Evolutionary conservation across 2,888 invertebrate genomes (phyloP), one percentile per base, ranked within the genome.

Genomic region (Tipula vernalis): DNA sequence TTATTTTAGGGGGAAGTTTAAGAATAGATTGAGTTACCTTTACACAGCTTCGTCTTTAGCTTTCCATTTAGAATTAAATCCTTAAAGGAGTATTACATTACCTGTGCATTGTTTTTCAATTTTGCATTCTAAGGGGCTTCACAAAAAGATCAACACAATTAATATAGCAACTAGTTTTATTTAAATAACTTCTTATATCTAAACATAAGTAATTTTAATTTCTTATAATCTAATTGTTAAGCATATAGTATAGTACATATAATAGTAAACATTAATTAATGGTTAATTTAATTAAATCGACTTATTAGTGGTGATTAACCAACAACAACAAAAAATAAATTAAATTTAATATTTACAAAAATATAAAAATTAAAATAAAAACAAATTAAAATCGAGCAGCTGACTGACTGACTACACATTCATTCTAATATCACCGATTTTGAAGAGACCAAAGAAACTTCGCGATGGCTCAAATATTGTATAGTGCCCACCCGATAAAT

Each of bases 371-470:
- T 10, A 44, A 51, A 51, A 51, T n/a, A n/a, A n/a, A 51, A 51
- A 28, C 28, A 28, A 15, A 13, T 51, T 44, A 57, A 39, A 39
- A 39, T 39, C 39, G 39, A 39, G 39, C 39, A 39, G 8, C 51
- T 15, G 39, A 39, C 51, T 57, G 15, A 57, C 51, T 51, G 28
- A 71, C 18, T 13, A 71, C 18, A 71, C 28, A 71, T 28, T 8
- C 71, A 71, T 71, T 88, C 89, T 91, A 41, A 90, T 87, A 88
- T 95, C 94, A 15, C 94, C 94, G n/a, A 96, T 91, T 91, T 95
- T 96, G 86, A 96, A 93, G n/a, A 96, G 92, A 47, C 96, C 97
- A 89, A 96, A 96, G 92, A 96, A 97, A 89, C 96, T 96, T 90
- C 96, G 96, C 88, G 95, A 95, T 0, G 94, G 93, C 89, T 95